Percentiles rank a stretch among this genome's conserved stretches.
Evolutionary conservation across 2,113 vertebrate species (phyloP).

Genomic region (Siphamia tubifer): DNA sequence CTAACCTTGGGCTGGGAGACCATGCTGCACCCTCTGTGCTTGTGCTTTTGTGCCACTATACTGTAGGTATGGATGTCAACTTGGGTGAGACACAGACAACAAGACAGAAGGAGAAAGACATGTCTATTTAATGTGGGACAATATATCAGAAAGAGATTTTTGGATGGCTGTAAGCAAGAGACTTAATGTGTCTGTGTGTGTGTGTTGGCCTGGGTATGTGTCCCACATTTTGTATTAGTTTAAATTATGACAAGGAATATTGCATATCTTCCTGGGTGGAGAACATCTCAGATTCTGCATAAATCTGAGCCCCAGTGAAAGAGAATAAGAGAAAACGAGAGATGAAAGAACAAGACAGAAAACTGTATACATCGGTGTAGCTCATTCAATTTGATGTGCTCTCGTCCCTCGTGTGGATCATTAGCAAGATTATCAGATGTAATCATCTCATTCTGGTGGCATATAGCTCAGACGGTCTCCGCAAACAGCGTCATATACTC

Average conservation of each 20-base stretch:
- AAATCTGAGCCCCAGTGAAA: slow-evolving; percentile 31
- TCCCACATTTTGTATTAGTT: slow-evolving; percentile 22
- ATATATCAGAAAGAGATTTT: slow-evolving; percentile 5
- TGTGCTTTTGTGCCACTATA: not conserved
- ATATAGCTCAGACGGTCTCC: slow-evolving; percentile 45
- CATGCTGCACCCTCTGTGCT: not conserved
- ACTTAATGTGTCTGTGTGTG: slow-evolving; percentile 20
- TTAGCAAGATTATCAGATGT: slow-evolving; percentile 73
- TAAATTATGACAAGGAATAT: slow-evolving; percentile 61
- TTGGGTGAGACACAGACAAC: not conserved
- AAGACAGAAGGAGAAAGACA: not conserved
- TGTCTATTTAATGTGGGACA: slow-evolving; percentile 7
- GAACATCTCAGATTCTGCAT: slow-evolving; percentile 42
- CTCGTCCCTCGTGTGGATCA: slow-evolving; percentile 62
- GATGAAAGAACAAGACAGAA: slow-evolving; percentile 36
- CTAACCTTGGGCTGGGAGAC: slow-evolving; percentile 56
- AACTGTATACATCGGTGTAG: slow-evolving; percentile 36
- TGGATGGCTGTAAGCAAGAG: not conserved
- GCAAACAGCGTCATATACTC: slow-evolving; percentile 4
- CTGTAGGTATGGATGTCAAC: not conserved
- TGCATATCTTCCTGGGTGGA: slow-evolving; percentile 47
- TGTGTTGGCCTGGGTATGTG: not conserved
- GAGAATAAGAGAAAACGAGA: slow-evolving; percentile 32
- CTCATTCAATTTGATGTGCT: slow-evolving; percentile 53
- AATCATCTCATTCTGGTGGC: slow-evolving; percentile 65